A percentile compares a stretch with the other conserved stretches of the same genome.
phyloP scores from a whole-genome alignment of 2,888 invertebrate species.

The Sphaerophoria rueppellii region DNA sequence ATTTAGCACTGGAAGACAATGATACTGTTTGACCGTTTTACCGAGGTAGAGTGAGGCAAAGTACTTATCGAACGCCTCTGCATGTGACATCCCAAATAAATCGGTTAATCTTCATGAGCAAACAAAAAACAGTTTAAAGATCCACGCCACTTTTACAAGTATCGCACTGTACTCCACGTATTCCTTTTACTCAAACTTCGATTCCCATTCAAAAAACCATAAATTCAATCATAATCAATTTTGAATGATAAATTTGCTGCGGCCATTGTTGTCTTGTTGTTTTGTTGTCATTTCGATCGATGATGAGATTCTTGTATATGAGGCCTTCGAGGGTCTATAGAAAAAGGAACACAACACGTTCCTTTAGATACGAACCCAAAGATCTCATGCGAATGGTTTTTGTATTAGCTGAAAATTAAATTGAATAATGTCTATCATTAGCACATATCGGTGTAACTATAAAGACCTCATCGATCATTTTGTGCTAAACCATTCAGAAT shows the following conservation, averaged over 20 bases:
- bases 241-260: constrained; percentile 69
- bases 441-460: constrained; percentile 74
- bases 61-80: too few species aligned
- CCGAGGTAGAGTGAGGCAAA: too few species aligned
- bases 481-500: constrained; percentile 71
- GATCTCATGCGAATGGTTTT: constrained; percentile 52
- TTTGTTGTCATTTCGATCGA: constrained; percentile 72
- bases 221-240: constrained; percentile 74
- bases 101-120: not conserved
- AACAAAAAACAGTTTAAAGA: too few species aligned
- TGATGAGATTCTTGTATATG: constrained; percentile 61
- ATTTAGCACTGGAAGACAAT: too few species aligned
- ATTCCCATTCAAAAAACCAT: constrained; percentile 50
- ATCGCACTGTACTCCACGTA: not conserved
- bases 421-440: constrained; percentile 73
- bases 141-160: too few species aligned
- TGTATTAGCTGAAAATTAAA: constrained; percentile 72
- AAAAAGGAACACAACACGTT: not conserved
- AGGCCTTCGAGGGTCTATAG: constrained; percentile 9
- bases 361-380: constrained; percentile 13
- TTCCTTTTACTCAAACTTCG: constrained; percentile 40
- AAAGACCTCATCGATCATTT: constrained; percentile 74
- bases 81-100: too few species aligned
- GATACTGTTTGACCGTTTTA: too few species aligned
- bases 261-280: constrained; percentile 72